These are phyloP conservation scores for Limonius californicus DNA, from an alignment of 1,140 invertebrate genomes.

Conservation along the genomic window DNA sequence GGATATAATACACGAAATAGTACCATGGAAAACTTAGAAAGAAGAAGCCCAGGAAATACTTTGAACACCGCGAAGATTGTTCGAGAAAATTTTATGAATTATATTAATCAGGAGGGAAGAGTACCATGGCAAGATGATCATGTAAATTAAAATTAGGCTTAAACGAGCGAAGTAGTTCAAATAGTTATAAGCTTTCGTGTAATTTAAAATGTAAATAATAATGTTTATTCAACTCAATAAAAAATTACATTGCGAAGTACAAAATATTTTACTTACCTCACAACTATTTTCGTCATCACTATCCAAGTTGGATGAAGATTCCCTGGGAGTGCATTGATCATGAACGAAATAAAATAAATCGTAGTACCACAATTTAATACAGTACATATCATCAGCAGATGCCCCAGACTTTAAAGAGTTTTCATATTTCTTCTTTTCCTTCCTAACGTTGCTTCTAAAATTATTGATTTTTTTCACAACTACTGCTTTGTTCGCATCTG, in stretches of 20 bases:
- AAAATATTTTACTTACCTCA: conserved; percentile 24
- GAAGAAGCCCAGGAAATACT: conserved; percentile 26
- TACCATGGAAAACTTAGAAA: too few species aligned
- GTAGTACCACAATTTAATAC: conserved; percentile 37
- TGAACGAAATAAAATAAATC: conserved; percentile 36
- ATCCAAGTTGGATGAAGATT: conserved; percentile 21
- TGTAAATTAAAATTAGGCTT: conserved; percentile 4
- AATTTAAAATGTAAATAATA: neutral
- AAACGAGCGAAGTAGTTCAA: neutral
- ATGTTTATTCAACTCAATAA: too few species aligned
- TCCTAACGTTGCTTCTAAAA: conserved; percentile 37
- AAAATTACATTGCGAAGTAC: conserved; percentile 17
- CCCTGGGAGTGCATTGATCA: conserved; percentile 32
- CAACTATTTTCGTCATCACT: conserved; percentile 18
- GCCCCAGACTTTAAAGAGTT: conserved; percentile 31
- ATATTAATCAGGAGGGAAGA: conserved; percentile 29
- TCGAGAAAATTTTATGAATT: conserved; percentile 26
- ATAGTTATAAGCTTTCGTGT: neutral
- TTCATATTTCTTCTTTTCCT: conserved; percentile 36
- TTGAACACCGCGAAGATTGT: conserved; percentile 27
- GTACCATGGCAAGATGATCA: conserved; percentile 32
- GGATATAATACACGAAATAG: conserved; percentile 20
- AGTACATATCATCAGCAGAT: conserved; percentile 35
- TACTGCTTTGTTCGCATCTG: conserved; percentile 29
- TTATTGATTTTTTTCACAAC: conserved; percentile 40